phyloP scores from a whole-genome alignment of 2,797 vertebrate species.

The Meriones psammophilus region DNA sequence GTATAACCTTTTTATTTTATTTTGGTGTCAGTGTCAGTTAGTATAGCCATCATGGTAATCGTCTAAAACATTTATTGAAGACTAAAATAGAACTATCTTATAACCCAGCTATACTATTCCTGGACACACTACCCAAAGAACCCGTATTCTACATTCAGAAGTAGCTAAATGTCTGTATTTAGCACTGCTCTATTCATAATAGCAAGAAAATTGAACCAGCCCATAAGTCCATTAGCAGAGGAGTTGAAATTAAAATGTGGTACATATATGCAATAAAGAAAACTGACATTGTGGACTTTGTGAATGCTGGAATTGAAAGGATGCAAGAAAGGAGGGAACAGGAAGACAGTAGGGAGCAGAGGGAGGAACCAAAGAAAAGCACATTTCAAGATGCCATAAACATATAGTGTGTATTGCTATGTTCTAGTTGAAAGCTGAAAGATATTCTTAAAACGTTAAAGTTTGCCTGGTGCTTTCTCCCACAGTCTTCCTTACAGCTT shows the following conservation, averaged over 20 bases:
- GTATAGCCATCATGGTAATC: background rate
- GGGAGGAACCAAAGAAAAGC: background rate
- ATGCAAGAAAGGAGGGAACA: fast-evolving
- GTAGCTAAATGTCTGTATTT: background rate
- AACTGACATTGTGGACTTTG: background rate
- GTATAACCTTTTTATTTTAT: background rate
- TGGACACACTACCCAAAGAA: background rate
- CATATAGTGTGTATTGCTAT: background rate
- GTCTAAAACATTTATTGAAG: background rate
- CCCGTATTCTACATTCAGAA: background rate
- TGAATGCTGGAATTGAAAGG: too few relatives aligned
- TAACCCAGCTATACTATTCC: background rate
- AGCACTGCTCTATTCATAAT: background rate
- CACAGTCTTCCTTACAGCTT: background rate
- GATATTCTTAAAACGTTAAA: background rate
- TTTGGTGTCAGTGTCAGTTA: background rate
- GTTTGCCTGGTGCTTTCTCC: background rate
- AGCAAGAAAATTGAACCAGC: background rate
- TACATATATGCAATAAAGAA: background rate
- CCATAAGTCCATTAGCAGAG: background rate
- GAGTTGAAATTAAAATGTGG: background rate
- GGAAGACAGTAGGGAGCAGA: background rate
- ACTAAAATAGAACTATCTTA: background rate
- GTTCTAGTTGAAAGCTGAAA: background rate
- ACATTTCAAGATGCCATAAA: background rate